Conservation (phyloP, 2,797 vertebrate species). For the Megaceryle alcyon region DNA sequence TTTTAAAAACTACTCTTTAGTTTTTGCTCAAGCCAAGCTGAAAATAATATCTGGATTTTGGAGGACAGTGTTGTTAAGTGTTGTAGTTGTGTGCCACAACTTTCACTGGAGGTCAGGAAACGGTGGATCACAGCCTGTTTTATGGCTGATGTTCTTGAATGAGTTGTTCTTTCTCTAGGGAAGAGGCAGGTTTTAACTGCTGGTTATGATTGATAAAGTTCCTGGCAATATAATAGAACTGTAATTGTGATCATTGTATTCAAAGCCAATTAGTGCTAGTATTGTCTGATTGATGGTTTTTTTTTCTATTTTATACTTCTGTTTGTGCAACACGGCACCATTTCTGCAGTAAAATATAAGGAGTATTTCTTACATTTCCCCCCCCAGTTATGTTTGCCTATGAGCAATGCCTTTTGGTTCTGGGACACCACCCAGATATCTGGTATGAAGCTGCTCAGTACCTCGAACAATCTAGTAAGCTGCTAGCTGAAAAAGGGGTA, state of each 20-base stretch:
- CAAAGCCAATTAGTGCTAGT: not conserved
- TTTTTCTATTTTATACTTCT: not conserved
- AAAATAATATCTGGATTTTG: not conserved
- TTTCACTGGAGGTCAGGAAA: not conserved
- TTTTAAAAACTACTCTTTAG: not conserved
- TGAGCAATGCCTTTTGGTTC: conserved; percentile 97
- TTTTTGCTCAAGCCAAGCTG: not conserved
- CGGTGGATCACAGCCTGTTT: not conserved
- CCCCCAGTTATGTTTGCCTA: conserved; percentile 97
- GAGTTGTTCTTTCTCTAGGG: not conserved
- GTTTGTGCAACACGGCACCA: not conserved
- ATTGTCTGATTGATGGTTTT: not conserved
- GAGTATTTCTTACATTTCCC: not conserved
- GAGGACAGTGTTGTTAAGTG: not conserved
- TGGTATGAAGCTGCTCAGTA: conserved; percentile 99
- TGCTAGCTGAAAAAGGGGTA: conserved; percentile 98
- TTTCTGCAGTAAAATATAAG: not conserved
- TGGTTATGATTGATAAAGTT: not conserved
- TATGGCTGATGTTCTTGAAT: not conserved
- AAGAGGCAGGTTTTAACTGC: not conserved
- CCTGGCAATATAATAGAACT: not conserved
- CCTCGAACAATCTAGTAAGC: conserved; percentile 97
- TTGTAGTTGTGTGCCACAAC: not conserved
- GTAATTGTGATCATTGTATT: not conserved
- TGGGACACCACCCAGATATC: conserved; percentile 97